Evolutionary conservation across 1,140 invertebrate species (phyloP).

Genomic region (Drosophila novamexicana): DNA sequence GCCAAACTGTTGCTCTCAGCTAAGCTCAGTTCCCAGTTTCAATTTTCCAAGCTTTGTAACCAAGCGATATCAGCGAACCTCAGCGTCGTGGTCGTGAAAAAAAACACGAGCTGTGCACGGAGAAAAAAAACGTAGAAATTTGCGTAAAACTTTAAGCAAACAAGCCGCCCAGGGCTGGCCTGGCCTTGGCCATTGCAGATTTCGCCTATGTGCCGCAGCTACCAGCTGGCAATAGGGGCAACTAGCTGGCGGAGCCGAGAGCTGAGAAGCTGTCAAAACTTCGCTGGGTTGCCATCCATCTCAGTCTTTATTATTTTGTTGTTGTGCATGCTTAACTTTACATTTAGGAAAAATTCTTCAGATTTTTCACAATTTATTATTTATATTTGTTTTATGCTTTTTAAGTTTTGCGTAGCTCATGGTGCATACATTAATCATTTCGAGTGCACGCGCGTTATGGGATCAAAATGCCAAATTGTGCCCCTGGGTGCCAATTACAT

Average conservation of each 20-base stretch:
- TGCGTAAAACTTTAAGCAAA: slow-evolving; percentile 75
- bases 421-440: slow-evolving; percentile 67
- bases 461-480: slow-evolving; percentile 55
- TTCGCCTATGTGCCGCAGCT: background rate
- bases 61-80: slow-evolving; percentile 52
- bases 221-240: background rate
- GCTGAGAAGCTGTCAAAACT: slow-evolving; percentile 36
- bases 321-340: slow-evolving; percentile 43
- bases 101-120: slow-evolving; percentile 5
- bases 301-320: slow-evolving; percentile 28
- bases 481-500: slow-evolving; percentile 71
- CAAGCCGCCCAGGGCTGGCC: slow-evolving; percentile 31
- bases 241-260: slow-evolving; percentile 5
- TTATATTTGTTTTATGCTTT: slow-evolving; percentile 26
- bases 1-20: slow-evolving; percentile 73
- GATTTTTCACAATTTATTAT: slow-evolving; percentile 18
- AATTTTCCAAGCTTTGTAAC: slow-evolving; percentile 37
- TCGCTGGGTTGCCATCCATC: slow-evolving; percentile 36
- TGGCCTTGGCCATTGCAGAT: slow-evolving; percentile 32
- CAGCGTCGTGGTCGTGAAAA: slow-evolving; percentile 36
- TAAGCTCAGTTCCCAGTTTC: slow-evolving; percentile 38
- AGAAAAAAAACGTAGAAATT: slow-evolving; percentile 50
- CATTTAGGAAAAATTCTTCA: slow-evolving; percentile 35
- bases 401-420: slow-evolving; percentile 30
- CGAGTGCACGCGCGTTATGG: slow-evolving; percentile 35